Conservation (phyloP, 1,140 invertebrate species). For the Holcopasites calliopsidis region DNA sequence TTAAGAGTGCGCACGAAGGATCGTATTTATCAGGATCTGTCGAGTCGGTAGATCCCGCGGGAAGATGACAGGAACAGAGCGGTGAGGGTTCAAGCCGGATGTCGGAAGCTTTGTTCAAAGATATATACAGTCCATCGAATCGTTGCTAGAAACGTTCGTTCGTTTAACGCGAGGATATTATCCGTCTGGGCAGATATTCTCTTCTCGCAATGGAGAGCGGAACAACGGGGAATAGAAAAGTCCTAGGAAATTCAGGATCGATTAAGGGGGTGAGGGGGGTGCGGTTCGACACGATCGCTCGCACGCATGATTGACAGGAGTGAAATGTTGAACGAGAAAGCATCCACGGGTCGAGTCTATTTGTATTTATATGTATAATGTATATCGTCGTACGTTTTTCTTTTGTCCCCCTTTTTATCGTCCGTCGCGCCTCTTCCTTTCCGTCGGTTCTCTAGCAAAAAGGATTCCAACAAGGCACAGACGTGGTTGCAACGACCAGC, state of each 20-base stretch:
- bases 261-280: too few relatives aligned
- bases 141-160: too few relatives aligned
- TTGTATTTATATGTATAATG: background rate
- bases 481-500: slow-evolving; percentile 58
- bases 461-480: slow-evolving; percentile 60
- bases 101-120: too few relatives aligned
- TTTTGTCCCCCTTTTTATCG: background rate
- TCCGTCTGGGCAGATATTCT: too few relatives aligned
- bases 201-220: too few relatives aligned
- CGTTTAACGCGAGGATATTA: too few relatives aligned
- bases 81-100: too few relatives aligned
- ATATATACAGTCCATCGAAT: too few relatives aligned
- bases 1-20: background rate
- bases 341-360: slow-evolving; percentile 23
- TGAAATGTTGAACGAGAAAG: background rate
- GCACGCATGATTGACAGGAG: slow-evolving; percentile 14
- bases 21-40: too few relatives aligned
- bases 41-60: too few relatives aligned
- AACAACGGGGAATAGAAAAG: background rate
- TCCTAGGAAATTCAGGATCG: background rate
- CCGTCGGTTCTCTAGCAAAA: slow-evolving; percentile 39
- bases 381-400: background rate
- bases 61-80: too few relatives aligned
- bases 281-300: slow-evolving; percentile 11
- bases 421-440: slow-evolving; percentile 3